Base-by-base conservation (phyloP, 1,140 invertebrate species). In the Hirudo medicinalis region DNA sequence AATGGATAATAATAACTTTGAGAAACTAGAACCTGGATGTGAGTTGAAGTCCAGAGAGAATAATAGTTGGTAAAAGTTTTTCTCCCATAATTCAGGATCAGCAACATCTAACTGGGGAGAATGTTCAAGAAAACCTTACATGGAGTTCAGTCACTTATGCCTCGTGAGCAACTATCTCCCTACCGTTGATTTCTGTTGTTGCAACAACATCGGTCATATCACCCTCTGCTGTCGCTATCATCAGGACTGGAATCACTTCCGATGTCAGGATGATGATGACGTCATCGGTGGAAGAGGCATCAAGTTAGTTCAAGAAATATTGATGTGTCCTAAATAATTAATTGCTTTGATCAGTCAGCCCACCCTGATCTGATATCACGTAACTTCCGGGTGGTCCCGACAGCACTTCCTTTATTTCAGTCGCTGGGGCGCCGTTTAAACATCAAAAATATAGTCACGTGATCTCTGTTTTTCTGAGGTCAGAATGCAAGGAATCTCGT, bases 201-300 rank as follows among this genome's bases (percentile, higher is more conserved):
- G 69, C 43, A 63, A 63, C 22, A 54, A 49, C 69, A 27, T 53
- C 43, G 69, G 53, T n/a, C 40, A 36, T 4, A 70, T 20, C 40
- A 49, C 49, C 40, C 69, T 70, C n/a, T 70, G 69, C 22, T 70
- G 69, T 25, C 69, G 69, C 29, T 70, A 70, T 49, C 69, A 70
- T 32, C 69, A 70, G 53, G 69, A 70, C 53, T 70, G 69, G 69
- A 54, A 70, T 53, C 69, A 49, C 69, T 70, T 70, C 25, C 69
- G 69, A 4, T 70, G 69, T 53, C 69, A 70, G 22, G 22, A 27
- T 9, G 53, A 54, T 9, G 69, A 70, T 11, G 69, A 70, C 29
- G 32, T 70, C 69, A 70, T 70, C 43, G 43, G 54, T 63, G 29
- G 29, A 19, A n/a, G 17, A 15, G 22, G 9, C 22, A 63, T 25